These are phyloP conservation scores for Spodoptera frugiperda DNA, from an alignment of 1,140 invertebrate species.

Conservation along the genomic window DNA sequence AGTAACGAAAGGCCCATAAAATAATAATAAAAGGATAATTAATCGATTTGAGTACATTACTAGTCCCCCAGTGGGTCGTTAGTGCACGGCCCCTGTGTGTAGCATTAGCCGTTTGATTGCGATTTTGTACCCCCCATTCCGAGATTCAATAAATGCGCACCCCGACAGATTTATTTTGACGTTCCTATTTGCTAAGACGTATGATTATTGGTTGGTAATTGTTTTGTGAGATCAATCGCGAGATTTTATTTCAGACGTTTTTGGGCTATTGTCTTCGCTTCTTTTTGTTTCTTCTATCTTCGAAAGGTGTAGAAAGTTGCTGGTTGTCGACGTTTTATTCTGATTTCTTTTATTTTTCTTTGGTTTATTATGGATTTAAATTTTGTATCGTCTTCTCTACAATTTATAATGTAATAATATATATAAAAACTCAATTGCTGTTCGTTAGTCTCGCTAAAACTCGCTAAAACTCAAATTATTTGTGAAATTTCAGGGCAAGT, in stretches of 20 bases:
- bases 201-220: constrained; percentile 78
- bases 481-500: no score
- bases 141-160: constrained; percentile 77
- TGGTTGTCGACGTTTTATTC: no score
- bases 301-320: no score
- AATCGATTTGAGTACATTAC: constrained; percentile 83
- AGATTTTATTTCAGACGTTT: constrained; percentile 11
- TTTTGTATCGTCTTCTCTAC: no score
- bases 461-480: no score
- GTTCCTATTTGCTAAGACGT: constrained; percentile 80
- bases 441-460: no score
- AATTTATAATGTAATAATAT: no score
- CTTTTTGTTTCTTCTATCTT: no score
- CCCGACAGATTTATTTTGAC: constrained; percentile 79
- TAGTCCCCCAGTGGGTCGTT: constrained; percentile 59
- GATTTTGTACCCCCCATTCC: constrained; percentile 63
- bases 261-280: neutral
- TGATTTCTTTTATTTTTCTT: no score
- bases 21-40: constrained; percentile 85
- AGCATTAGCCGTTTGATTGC: constrained; percentile 79
- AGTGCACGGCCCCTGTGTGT: constrained; percentile 64
- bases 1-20: constrained; percentile 68
- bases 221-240: constrained; percentile 57
- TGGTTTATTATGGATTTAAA: no score
- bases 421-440: no score